Conservation (phyloP, 2,113 vertebrate genomes). For the Heloderma charlesbogerti region DNA sequence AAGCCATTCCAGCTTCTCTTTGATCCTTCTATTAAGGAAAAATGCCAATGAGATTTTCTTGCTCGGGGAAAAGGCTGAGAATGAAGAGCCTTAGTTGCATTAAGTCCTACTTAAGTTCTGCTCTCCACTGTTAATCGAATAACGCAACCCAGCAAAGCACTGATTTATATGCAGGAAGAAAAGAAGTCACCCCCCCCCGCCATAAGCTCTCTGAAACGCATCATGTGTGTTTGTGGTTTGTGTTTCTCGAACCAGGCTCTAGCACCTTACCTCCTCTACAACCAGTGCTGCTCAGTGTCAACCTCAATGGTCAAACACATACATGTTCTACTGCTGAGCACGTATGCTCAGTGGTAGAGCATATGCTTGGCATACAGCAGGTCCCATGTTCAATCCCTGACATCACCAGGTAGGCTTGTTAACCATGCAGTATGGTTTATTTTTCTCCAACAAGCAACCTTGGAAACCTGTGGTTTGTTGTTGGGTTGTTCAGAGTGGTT, state of each 20-base stretch:
- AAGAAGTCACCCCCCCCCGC: neutral
- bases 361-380: too few species aligned
- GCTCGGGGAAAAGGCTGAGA: conserved; percentile 19
- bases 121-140: neutral
- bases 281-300: neutral
- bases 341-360: too few species aligned
- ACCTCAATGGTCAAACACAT: neutral
- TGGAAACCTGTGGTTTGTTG: too few species aligned
- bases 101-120: conserved; percentile 7
- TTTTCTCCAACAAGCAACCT: too few species aligned
- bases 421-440: too few species aligned
- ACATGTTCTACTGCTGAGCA: too few species aligned
- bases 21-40: conserved; percentile 54
- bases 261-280: neutral
- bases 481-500: too few species aligned
- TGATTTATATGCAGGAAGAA: neutral
- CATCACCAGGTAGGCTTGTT: too few species aligned
- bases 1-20: conserved; percentile 36
- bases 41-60: conserved; percentile 32
- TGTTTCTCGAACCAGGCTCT: neutral
- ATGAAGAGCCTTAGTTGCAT: neutral
- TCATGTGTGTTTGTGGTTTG: neutral
- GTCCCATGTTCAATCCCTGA: too few species aligned
- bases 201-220: neutral
- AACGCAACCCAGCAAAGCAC: neutral